Percentiles rank a stretch among this genome's conserved stretches.
These are phyloP conservation scores for Nebria brevicollis DNA, from an alignment of 2,888 invertebrate genomes.

Conservation along the genomic window DNA sequence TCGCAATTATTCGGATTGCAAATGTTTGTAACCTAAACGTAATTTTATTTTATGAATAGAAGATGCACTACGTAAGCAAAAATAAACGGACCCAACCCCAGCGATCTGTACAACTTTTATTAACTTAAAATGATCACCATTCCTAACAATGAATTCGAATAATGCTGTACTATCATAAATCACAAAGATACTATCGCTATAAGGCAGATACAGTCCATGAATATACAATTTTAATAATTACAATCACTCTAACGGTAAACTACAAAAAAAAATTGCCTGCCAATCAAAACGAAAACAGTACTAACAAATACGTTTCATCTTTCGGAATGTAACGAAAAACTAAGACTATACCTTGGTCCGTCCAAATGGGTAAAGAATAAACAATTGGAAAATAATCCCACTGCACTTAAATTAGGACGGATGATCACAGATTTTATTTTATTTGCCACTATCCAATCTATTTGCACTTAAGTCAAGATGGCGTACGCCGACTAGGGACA, in stretches of 20 bases:
- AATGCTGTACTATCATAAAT: neutral
- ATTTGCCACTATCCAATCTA: slow-evolving; percentile 59
- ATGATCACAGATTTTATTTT: slow-evolving; percentile 62
- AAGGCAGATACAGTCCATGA: neutral
- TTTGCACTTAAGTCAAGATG: slow-evolving; percentile 64
- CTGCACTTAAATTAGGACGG: slow-evolving; percentile 60
- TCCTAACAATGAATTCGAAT: neutral
- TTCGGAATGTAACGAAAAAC: slow-evolving; percentile 54
- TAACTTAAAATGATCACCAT: slow-evolving; percentile 27
- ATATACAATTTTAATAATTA: neutral
- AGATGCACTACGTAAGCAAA: slow-evolving; percentile 55
- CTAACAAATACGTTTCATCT: slow-evolving; percentile 51
- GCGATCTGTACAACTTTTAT: slow-evolving; percentile 52
- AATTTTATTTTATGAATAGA: slow-evolving; percentile 40
- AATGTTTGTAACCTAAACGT: slow-evolving; percentile 2
- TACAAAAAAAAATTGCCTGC: slow-evolving; percentile 51
- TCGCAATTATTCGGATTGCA: neutral
- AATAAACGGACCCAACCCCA: slow-evolving; percentile 55
- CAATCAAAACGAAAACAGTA: slow-evolving; percentile 58
- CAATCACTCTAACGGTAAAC: slow-evolving; percentile 55
- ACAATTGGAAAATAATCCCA: slow-evolving; percentile 62
- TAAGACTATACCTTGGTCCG: slow-evolving; percentile 78
- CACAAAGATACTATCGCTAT: neutral
- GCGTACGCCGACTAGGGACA: slow-evolving; percentile 63
- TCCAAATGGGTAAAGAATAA: slow-evolving; percentile 73